Conservation (phyloP, 1,140 invertebrate genomes). For the Paramacrobiotus metropolitanus region DNA sequence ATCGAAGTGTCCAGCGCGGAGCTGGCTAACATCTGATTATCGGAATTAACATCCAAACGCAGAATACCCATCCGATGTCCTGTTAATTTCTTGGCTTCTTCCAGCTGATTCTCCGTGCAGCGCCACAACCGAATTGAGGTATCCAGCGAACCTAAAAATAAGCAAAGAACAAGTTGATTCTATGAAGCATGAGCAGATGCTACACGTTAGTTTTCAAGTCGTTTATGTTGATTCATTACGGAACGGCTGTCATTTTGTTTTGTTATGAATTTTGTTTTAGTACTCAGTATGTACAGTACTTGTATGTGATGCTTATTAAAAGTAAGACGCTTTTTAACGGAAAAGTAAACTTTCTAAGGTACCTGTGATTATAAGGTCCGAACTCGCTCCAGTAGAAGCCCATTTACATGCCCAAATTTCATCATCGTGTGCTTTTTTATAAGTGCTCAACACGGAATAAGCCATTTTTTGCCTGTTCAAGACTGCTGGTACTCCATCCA, state of each 20-base stretch:
- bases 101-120: neutral
- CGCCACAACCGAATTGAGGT: neutral
- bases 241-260: too few species aligned
- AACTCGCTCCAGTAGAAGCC: neutral
- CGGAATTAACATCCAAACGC: neutral
- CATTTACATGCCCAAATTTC: constrained; percentile 3
- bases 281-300: neutral
- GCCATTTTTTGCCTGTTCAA: neutral
- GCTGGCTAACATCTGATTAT: neutral
- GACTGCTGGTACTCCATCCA: too few species aligned
- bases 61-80: constrained; percentile 2
- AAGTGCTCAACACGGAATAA: neutral
- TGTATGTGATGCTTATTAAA: neutral
- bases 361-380: neutral
- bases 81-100: neutral
- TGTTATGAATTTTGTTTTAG: too few species aligned
- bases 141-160: neutral
- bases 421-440: neutral
- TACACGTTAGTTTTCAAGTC: neutral
- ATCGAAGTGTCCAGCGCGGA: neutral
- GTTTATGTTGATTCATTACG: too few species aligned
- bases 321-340: neutral
- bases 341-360: neutral
- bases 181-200: neutral
- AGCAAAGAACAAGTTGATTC: neutral